Evolutionary conservation across 30 jellyfish, hydroid and myxozoan species (phyloP).

Genomic region (Aurelia coerulea): DNA sequence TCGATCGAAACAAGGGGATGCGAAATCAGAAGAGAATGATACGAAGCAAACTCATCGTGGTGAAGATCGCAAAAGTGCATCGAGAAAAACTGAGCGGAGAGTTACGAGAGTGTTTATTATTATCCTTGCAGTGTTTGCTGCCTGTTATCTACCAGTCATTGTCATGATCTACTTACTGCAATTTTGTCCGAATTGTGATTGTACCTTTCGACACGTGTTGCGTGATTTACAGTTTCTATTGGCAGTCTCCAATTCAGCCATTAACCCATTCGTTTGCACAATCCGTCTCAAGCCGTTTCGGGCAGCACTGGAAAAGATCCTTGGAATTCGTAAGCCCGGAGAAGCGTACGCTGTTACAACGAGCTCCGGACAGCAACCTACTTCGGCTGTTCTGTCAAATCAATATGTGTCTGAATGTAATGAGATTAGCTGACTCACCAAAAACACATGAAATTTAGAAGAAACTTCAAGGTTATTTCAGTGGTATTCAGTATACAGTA

Average conservation of each 20-base stretch:
- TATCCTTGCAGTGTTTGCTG: conserved; percentile 65
- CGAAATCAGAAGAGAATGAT: background rate
- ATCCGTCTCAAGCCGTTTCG: conserved; percentile 90
- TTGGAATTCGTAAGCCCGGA: conserved; percentile 8
- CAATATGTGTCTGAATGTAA: too few species aligned
- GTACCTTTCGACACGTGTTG: conserved; percentile 86
- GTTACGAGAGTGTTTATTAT: conserved; percentile 73
- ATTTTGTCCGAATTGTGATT: conserved; percentile 83
- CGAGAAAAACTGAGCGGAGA: conserved; percentile 50
- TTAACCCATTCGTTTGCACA: conserved; percentile 91
- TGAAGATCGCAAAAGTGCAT: background rate
- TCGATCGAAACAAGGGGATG: background rate
- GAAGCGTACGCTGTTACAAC: background rate
- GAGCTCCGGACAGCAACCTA: too few species aligned
- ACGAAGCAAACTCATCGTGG: too few species aligned
- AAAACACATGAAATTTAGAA: too few species aligned
- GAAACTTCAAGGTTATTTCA: too few species aligned
- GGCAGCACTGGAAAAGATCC: conserved; percentile 65
- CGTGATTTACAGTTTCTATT: conserved; percentile 89
- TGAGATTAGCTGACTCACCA: too few species aligned
- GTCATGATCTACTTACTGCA: conserved; percentile 73
- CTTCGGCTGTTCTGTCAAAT: too few species aligned
- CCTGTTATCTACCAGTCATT: conserved; percentile 85
- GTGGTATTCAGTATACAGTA: too few species aligned
- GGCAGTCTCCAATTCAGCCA: conserved; percentile 81